Evolutionary conservation across 2,888 invertebrate species (phyloP).

Genomic region (Scelioninae gen. 2): DNA sequence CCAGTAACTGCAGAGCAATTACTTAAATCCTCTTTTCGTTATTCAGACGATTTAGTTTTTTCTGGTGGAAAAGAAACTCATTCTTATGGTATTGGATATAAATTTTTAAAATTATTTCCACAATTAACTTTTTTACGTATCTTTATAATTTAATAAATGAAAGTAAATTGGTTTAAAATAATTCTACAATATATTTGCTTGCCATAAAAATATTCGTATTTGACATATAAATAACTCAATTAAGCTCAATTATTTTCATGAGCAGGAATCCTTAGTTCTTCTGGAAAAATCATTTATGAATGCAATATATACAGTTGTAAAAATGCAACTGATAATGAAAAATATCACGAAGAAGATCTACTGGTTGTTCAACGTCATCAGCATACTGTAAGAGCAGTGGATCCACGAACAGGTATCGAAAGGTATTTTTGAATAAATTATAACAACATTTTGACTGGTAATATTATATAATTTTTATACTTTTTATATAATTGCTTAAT

Average conservation of each 20-base stretch:
- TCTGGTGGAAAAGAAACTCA: conserved; percentile 92
- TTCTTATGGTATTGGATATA: conserved; percentile 88
- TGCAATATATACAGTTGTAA: conserved; percentile 86
- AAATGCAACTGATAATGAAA: conserved; percentile 80
- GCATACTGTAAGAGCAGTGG: conserved; percentile 92
- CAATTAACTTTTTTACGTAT: no score
- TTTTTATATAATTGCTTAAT: no score
- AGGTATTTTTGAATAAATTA: conserved; percentile 80
- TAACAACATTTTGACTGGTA: no score
- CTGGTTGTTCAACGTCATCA: conserved; percentile 88
- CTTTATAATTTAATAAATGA: no score
- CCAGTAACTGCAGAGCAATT: conserved; percentile 92
- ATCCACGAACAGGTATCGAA: conserved; percentile 89
- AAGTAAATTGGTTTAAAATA: no score
- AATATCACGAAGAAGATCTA: conserved; percentile 77
- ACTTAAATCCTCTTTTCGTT: conserved; percentile 90
- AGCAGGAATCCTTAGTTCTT: conserved; percentile 82
- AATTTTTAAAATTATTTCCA: no score
- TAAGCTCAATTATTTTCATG: no score
- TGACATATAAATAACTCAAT: no score
- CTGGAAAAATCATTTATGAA: conserved; percentile 85
- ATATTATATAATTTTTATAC: neutral
- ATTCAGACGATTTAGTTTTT: conserved; percentile 89
- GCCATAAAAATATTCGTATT: no score
- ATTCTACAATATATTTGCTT: no score